Evolutionary conservation across 1,140 invertebrate genomes (phyloP).

Genomic region (Drosophila equinoxialis): DNA sequence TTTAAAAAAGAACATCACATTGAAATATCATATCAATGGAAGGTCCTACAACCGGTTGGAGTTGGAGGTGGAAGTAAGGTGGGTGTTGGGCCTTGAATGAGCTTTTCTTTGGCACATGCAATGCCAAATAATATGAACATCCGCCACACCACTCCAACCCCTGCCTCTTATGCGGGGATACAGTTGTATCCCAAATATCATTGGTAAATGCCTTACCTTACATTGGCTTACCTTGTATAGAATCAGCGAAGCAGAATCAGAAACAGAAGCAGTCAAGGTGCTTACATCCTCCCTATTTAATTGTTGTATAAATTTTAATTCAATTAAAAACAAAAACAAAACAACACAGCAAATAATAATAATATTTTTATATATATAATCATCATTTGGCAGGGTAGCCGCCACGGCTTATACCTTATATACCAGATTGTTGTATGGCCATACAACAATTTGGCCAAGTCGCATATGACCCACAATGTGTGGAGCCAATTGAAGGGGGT

Average conservation of each 20-base stretch:
- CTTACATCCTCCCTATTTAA: slow-evolving; percentile 43
- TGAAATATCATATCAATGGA: not conserved
- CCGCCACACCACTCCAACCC: no score
- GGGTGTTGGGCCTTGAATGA: no score
- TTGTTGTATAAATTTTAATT: slow-evolving; percentile 13
- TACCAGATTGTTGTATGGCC: no score
- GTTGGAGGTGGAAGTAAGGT: not conserved
- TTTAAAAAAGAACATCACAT: no score
- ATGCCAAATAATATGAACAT: not conserved
- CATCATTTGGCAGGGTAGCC: no score
- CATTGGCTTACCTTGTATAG: slow-evolving; percentile 34
- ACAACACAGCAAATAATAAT: slow-evolving; percentile 6
- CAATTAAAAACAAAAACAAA: slow-evolving; percentile 4
- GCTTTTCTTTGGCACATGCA: not conserved
- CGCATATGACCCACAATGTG: not conserved
- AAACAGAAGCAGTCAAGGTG: slow-evolving; percentile 49
- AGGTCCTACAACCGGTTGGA: not conserved
- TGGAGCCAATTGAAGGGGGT: not conserved
- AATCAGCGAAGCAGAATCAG: slow-evolving; percentile 62
- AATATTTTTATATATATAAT: slow-evolving; percentile 26
- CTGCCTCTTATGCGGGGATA: no score
- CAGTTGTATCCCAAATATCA: not conserved
- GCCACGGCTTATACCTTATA: no score
- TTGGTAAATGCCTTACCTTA: not conserved
- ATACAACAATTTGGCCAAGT: slow-evolving; percentile 46